Conservation (phyloP, 2,888 invertebrate species). For the Lasioglossum malachurum region DNA sequence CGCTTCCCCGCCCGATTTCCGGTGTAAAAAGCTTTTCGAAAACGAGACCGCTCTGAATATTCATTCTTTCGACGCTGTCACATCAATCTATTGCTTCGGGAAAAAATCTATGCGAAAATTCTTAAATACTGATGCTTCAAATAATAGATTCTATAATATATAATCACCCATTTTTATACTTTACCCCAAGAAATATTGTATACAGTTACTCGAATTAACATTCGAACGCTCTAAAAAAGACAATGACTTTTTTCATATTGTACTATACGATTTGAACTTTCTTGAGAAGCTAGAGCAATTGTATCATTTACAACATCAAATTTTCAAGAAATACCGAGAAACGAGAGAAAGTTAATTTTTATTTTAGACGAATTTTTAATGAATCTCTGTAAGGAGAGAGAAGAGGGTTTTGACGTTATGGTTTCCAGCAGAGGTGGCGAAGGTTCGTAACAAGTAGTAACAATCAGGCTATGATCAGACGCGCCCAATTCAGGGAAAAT, state of each 20-base stretch:
- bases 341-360: neutral
- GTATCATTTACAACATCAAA: neutral
- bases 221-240: too few species aligned
- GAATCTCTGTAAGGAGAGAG: too few species aligned
- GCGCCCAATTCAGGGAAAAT: neutral
- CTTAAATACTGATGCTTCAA: neutral
- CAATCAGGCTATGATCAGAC: neutral
- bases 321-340: neutral
- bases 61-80: neutral
- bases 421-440: neutral
- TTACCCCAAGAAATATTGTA: neutral
- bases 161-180: neutral
- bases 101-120: neutral
- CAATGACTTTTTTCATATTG: too few species aligned
- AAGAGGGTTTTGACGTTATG: neutral
- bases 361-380: too few species aligned
- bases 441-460: constrained; percentile 1
- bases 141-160: neutral
- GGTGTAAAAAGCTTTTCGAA: neutral
- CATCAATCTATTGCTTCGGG: neutral
- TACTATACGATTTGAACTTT: too few species aligned
- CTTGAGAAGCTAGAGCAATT: too few species aligned
- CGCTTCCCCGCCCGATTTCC: neutral
- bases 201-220: too few species aligned
- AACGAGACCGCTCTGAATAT: neutral